Evolutionary conservation across 2,113 vertebrate species (phyloP).

Genomic region (Leucoraja erinaceus): DNA sequence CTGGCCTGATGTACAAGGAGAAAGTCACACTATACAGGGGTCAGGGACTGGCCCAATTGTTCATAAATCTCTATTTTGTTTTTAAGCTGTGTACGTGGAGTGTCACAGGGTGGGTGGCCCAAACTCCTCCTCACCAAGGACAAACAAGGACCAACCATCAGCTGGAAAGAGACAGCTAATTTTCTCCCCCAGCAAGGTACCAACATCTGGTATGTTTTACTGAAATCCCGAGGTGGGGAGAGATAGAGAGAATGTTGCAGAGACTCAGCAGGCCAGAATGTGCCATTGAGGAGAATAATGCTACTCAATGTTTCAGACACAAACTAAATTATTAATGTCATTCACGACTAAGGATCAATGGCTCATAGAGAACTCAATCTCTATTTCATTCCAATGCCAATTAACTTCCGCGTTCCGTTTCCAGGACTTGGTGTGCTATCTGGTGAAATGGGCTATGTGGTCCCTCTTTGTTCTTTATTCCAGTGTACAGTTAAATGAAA

Average conservation of each 20-base stretch:
- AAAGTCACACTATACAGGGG: conserved; percentile 8
- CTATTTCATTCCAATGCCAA: too few species aligned
- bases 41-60: not conserved
- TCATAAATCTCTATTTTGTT: not conserved
- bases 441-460: not conserved
- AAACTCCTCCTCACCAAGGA: not conserved
- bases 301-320: not conserved
- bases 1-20: conserved; percentile 13
- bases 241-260: not conserved
- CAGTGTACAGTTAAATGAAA: not conserved
- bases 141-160: not conserved
- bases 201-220: not conserved
- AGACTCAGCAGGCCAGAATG: not conserved
- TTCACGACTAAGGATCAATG: not conserved
- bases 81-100: not conserved
- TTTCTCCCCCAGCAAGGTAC: not conserved
- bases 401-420: not conserved
- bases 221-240: not conserved
- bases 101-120: not conserved
- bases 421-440: not conserved
- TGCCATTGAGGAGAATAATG: too few species aligned
- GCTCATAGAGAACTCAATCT: not conserved
- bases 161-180: not conserved
- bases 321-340: too few species aligned
- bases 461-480: not conserved